phyloP scores from a whole-genome alignment of 2,113 vertebrate genomes.

The Chaetodon trifascialis region DNA sequence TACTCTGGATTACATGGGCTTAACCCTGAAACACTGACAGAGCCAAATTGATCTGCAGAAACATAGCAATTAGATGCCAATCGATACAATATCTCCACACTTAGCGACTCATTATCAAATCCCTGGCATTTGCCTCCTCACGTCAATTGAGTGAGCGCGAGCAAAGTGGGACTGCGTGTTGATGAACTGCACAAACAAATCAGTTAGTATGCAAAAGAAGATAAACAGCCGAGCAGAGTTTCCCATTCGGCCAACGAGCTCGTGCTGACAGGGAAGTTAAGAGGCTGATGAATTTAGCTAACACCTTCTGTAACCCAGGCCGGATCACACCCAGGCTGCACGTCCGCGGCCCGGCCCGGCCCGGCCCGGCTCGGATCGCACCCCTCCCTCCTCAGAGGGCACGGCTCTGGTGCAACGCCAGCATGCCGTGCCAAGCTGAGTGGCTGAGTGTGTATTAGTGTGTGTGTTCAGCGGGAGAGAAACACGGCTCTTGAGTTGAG shows the following conservation, averaged over 20 bases:
- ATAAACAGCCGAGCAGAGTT: constrained; percentile 5
- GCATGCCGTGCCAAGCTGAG: constrained; percentile 5
- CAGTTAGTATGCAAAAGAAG: constrained; percentile 20
- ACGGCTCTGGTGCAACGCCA: not conserved
- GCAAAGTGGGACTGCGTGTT: constrained; percentile 6
- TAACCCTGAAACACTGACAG: constrained; percentile 43
- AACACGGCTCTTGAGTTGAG: constrained; percentile 2
- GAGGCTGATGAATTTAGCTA: constrained; percentile 45
- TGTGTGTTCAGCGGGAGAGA: not conserved
- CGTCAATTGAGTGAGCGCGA: constrained; percentile 28
- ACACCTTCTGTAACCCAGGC: constrained; percentile 30
- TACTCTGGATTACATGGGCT: constrained; percentile 64
- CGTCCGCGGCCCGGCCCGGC: not conserved
- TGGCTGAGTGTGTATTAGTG: not conserved
- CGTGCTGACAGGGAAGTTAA: constrained; percentile 32
- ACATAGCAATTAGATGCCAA: constrained; percentile 59
- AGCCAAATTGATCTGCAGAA: constrained; percentile 54
- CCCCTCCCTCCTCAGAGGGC: constrained; percentile 29
- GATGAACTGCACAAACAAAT: constrained; percentile 44
- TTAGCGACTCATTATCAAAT: constrained; percentile 55
- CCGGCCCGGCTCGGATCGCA: constrained; percentile 23
- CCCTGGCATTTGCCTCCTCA: constrained; percentile 18
- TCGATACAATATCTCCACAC: constrained; percentile 65
- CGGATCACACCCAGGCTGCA: constrained; percentile 43
- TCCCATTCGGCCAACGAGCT: not conserved